phyloP scores from a whole-genome alignment of 1,140 invertebrate species.

The Trichonephila clavipes region DNA sequence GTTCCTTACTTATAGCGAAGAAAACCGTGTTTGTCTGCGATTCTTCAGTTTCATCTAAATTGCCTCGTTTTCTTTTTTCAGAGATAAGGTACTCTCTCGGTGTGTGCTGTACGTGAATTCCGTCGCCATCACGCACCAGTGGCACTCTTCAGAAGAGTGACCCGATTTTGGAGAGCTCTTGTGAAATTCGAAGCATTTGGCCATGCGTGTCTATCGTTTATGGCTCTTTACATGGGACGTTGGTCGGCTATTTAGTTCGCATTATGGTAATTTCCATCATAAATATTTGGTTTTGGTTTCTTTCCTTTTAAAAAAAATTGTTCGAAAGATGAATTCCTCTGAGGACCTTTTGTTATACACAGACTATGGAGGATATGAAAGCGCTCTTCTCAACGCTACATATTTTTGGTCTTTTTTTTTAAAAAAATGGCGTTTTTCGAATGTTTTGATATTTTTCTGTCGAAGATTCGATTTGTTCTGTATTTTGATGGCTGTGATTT shows the following conservation, averaged over 20 bases:
- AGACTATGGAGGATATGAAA: neutral
- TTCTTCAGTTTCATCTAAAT: conserved; percentile 51
- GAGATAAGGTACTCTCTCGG: neutral
- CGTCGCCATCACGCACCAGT: conserved; percentile 36
- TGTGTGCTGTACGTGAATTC: conserved; percentile 25
- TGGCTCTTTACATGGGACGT: conserved; percentile 45
- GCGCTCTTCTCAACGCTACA: neutral
- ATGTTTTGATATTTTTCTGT: neutral
- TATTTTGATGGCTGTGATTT: neutral
- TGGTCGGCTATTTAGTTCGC: conserved; percentile 51
- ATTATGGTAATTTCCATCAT: conserved; percentile 52
- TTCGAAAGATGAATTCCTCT: neutral
- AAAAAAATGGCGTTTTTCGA: neutral
- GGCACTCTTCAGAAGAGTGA: conserved; percentile 34
- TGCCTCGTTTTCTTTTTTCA: conserved; percentile 54
- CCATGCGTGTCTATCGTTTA: conserved; percentile 20
- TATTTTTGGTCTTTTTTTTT: neutral
- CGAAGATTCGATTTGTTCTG: neutral
- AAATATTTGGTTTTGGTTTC: neutral
- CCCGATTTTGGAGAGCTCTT: conserved; percentile 51
- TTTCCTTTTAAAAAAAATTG: neutral
- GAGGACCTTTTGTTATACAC: neutral
- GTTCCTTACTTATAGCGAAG: neutral
- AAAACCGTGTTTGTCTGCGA: neutral
- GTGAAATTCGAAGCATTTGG: conserved; percentile 45